These are phyloP conservation scores for Netelia virgata DNA, from an alignment of 2,888 invertebrate genomes.

Conservation along the genomic window DNA sequence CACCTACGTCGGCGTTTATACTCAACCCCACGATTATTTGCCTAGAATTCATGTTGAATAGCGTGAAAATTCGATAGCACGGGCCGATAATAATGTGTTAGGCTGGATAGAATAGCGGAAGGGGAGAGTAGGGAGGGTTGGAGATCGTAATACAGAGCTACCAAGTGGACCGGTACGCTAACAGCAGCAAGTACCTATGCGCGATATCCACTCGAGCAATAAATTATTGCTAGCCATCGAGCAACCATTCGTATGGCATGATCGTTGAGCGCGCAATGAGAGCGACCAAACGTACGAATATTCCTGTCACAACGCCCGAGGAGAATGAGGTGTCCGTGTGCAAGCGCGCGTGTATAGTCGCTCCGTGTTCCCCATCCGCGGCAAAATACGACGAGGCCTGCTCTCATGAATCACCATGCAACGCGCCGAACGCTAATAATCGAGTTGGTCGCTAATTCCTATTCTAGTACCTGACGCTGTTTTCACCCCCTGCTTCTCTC, in stretches of 20 bases:
- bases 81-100: slow-evolving; percentile 59
- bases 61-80: slow-evolving; percentile 64
- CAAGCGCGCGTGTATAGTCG: slow-evolving; percentile 74
- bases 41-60: slow-evolving; percentile 59
- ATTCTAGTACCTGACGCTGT: slow-evolving; percentile 71
- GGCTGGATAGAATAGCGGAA: slow-evolving; percentile 17
- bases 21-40: slow-evolving; percentile 51
- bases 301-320: slow-evolving; percentile 78
- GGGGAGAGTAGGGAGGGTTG: not conserved
- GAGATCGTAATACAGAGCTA: slow-evolving; percentile 26
- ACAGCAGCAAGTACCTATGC: slow-evolving; percentile 37
- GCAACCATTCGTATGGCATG: slow-evolving; percentile 76
- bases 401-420: slow-evolving; percentile 82
- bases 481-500: slow-evolving; percentile 34
- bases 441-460: slow-evolving; percentile 80
- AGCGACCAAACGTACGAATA: slow-evolving; percentile 81
- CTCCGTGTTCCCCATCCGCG: slow-evolving; percentile 81
- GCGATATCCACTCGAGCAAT: slow-evolving; percentile 69
- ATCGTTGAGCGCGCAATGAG: slow-evolving; percentile 77
- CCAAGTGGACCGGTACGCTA: slow-evolving; percentile 38
- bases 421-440: slow-evolving; percentile 78
- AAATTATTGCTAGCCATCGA: slow-evolving; percentile 69
- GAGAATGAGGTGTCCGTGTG: slow-evolving; percentile 53
- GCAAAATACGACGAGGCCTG: slow-evolving; percentile 81
- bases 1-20: slow-evolving; percentile 31